phyloP scores from a whole-genome alignment of 92 coral and sea anemone genomes.

The Porites evermanni region DNA sequence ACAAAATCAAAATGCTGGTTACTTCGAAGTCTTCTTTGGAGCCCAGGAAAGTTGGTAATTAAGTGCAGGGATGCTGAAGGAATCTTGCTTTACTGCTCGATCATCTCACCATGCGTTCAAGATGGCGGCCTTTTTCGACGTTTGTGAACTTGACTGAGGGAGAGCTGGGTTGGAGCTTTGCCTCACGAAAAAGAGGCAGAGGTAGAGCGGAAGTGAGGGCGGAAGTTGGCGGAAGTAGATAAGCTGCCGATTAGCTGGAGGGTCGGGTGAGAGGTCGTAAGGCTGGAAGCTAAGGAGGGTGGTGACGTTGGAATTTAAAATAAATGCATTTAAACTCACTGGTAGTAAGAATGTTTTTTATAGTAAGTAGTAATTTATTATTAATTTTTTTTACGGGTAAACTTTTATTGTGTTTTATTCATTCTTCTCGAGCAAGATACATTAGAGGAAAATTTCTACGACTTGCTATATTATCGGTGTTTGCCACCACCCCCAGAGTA shows the following conservation, averaged over 20 bases:
- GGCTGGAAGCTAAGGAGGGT: no score
- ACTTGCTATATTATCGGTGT: no score
- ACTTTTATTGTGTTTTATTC: no score
- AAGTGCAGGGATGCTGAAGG: not conserved
- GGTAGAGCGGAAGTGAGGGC: not conserved
- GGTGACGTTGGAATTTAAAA: no score
- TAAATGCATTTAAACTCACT: no score
- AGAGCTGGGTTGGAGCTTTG: not conserved
- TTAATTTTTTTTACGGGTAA: no score
- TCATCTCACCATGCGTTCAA: conserved; percentile 21
- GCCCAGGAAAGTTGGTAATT: not conserved
- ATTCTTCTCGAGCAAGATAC: no score
- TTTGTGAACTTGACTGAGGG: not conserved
- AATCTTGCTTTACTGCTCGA: conserved; percentile 3
- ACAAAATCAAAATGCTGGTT: conserved; percentile 17
- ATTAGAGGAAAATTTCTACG: no score
- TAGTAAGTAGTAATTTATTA: no score
- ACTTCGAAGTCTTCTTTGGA: conserved; percentile 32
- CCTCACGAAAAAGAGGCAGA: conserved; percentile 14
- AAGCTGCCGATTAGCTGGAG: not conserved
- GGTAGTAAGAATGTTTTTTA: no score
- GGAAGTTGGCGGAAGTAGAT: not conserved
- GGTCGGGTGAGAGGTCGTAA: no score
- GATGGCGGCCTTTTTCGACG: conserved; percentile 25
- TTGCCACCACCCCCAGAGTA: no score